Percentiles rank a stretch among this genome's conserved stretches.
Evolutionary conservation across 2,888 invertebrate species (phyloP).

Genomic region (Pantelozetes paolii): DNA sequence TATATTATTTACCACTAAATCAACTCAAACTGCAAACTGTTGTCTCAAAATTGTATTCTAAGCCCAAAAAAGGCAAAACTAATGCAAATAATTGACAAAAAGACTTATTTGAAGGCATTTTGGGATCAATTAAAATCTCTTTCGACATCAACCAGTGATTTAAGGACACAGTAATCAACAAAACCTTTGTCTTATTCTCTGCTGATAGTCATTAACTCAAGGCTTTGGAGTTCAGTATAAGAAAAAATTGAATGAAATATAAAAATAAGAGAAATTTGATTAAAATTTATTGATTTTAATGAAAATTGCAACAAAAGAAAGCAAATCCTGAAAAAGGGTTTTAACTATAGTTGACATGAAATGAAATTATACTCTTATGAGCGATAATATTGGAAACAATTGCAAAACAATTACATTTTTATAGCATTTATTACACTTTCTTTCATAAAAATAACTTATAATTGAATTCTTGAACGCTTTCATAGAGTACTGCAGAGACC

Average conservation of each 20-base stretch:
- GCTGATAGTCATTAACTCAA: not conserved
- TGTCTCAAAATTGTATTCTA: too few species aligned
- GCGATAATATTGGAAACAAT: not conserved
- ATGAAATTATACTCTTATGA: not conserved
- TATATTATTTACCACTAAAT: too few species aligned
- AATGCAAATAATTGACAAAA: constrained; percentile 23
- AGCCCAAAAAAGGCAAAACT: not conserved
- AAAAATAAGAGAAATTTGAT: not conserved
- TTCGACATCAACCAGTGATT: constrained; percentile 16
- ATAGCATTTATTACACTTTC: not conserved
- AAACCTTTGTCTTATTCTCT: not conserved
- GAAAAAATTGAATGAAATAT: not conserved
- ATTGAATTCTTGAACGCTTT: constrained; percentile 5
- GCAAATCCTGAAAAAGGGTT: not conserved
- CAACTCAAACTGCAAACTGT: too few species aligned
- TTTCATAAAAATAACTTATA: constrained; percentile 1
- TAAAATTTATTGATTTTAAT: constrained; percentile 14
- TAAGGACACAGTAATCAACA: constrained; percentile 16
- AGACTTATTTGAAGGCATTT: not conserved
- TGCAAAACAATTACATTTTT: not conserved
- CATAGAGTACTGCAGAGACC: too few species aligned
- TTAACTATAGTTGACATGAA: not conserved
- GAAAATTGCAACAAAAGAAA: not conserved
- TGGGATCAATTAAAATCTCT: constrained; percentile 25
- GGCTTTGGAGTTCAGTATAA: not conserved